Percentiles rank a stretch among this genome's conserved stretches.
These are phyloP conservation scores for Stegostoma tigrinum DNA, from an alignment of 2,113 vertebrate species.

Conservation along the genomic window DNA sequence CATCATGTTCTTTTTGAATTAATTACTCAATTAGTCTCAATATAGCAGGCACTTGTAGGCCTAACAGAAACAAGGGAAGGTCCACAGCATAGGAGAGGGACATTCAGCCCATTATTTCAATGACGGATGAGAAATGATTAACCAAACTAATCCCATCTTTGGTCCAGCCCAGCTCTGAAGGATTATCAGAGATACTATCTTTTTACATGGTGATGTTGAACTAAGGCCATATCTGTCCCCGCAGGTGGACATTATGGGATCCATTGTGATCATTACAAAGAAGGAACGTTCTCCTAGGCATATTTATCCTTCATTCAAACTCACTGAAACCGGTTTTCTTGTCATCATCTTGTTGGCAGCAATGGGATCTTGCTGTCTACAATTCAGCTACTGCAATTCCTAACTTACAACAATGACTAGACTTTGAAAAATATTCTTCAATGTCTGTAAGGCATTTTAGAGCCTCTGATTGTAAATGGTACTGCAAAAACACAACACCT, in stretches of 20 bases:
- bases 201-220: not conserved
- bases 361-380: not conserved
- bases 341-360: not conserved
- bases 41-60: not conserved
- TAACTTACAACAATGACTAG: not conserved
- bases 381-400: not conserved
- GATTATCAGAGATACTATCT: not conserved
- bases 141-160: not conserved
- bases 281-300: not conserved
- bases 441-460: not conserved
- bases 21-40: not conserved
- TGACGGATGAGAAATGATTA: not conserved
- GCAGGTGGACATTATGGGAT: not conserved
- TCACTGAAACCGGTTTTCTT: not conserved
- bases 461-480: not conserved
- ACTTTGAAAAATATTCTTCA: not conserved
- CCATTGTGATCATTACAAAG: not conserved
- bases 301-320: not conserved
- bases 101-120: not conserved
- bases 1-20: not conserved
- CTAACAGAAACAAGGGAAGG: not conserved
- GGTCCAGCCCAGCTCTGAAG: not conserved
- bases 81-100: not conserved
- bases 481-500: not conserved
- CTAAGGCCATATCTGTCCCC: not conserved